Percentiles rank a stretch among this genome's conserved stretches.
These are phyloP conservation scores for Thyatira batis DNA, from an alignment of 2,888 invertebrate species.

Conservation along the genomic window DNA sequence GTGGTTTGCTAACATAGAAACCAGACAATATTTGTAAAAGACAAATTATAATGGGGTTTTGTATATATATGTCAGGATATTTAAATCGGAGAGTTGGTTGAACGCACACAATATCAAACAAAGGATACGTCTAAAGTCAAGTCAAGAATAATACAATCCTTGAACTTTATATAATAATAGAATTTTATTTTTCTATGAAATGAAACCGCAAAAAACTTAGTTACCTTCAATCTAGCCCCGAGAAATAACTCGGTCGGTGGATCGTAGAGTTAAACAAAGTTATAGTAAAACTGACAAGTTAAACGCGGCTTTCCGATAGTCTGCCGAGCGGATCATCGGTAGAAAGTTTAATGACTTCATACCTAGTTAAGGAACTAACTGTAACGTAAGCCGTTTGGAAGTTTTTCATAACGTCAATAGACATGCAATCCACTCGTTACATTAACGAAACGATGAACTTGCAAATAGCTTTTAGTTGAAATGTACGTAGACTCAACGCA, in stretches of 20 bases:
- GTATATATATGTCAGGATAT: conserved; percentile 9
- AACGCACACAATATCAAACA: conserved; percentile 23
- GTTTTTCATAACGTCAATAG: conserved; percentile 28
- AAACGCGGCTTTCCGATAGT: conserved; percentile 29
- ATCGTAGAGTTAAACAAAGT: conserved; percentile 5
- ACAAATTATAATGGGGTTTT: not conserved
- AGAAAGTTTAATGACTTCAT: conserved; percentile 60
- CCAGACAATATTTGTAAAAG: too few species aligned
- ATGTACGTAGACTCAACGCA: not conserved
- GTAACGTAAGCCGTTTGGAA: conserved; percentile 36
- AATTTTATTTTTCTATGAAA: not conserved
- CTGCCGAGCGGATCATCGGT: conserved; percentile 46
- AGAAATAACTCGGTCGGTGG: not conserved
- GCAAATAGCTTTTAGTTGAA: conserved; percentile 9
- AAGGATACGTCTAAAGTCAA: conserved; percentile 22
- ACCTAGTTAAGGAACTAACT: conserved; percentile 44
- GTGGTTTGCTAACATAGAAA: too few species aligned
- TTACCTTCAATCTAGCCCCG: not conserved
- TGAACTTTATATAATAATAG: conserved; percentile 32
- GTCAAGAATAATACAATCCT: conserved; percentile 34
- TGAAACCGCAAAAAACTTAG: conserved; percentile 16
- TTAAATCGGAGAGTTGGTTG: conserved; percentile 22
- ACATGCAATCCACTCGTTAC: conserved; percentile 40
- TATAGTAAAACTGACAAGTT: conserved; percentile 14
- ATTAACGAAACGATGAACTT: conserved; percentile 12